A percentile compares a stretch with the other conserved stretches of the same genome.
Conservation (phyloP, 64 coral and sea anemone species). For the Stichodactyla helianthus region DNA sequence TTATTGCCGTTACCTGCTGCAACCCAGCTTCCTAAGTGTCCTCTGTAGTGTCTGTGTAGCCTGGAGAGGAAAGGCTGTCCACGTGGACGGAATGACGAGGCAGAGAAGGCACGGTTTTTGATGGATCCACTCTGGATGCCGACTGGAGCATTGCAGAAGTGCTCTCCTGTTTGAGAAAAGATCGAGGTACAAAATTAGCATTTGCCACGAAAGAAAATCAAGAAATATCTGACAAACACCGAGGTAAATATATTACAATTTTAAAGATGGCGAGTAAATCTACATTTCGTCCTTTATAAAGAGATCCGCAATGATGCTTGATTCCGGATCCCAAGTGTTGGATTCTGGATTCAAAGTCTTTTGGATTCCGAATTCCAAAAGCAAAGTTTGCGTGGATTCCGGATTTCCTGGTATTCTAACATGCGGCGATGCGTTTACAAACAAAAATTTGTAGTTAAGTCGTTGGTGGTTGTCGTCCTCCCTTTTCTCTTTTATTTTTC, state of each 20-base stretch:
- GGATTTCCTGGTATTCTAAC: too few relatives aligned
- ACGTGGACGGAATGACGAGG: constrained; percentile 51
- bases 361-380: too few relatives aligned
- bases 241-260: not conserved
- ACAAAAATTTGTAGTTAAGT: too few relatives aligned
- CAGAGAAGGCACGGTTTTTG: constrained; percentile 58
- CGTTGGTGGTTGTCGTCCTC: too few relatives aligned
- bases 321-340: too few relatives aligned
- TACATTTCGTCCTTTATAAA: too few relatives aligned
- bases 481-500: too few relatives aligned
- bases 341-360: too few relatives aligned
- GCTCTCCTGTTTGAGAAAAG: constrained; percentile 20
- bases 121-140: constrained; percentile 67
- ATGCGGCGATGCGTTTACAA: too few relatives aligned
- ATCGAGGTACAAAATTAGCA: not conserved
- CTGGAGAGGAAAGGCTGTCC: constrained; percentile 46
- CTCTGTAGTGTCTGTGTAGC: constrained; percentile 31
- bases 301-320: too few relatives aligned
- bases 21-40: constrained; percentile 62
- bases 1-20: constrained; percentile 45
- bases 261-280: too few relatives aligned
- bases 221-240: not conserved
- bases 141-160: constrained; percentile 55
- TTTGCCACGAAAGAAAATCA: not conserved
- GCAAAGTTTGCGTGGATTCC: too few relatives aligned